Percentiles rank a stretch among this genome's conserved stretches.
phyloP scores from a whole-genome alignment of 64 coral and sea anemone species.

The Porites lutea region DNA sequence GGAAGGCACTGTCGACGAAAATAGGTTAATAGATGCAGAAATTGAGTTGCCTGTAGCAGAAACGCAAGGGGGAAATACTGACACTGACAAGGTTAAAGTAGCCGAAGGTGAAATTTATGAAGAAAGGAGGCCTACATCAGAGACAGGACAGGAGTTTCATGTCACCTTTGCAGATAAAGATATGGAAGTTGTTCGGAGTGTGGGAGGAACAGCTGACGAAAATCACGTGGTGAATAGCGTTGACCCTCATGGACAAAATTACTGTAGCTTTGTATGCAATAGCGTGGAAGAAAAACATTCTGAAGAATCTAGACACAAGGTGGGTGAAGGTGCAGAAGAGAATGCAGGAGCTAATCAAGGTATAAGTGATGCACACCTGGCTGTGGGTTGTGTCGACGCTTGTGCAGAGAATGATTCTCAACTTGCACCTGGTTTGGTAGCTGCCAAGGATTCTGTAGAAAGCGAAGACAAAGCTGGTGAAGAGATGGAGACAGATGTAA shows the following conservation, averaged over 20 bases:
- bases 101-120: not conserved
- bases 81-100: not conserved
- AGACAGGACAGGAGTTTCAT: not conserved
- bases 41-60: not conserved
- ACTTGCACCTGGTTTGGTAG: not conserved
- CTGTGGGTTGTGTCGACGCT: not conserved
- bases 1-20: not conserved
- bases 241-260: no score
- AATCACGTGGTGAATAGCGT: no score
- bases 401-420: not conserved
- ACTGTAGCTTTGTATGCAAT: no score
- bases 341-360: no score
- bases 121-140: not conserved
- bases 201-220: not conserved
- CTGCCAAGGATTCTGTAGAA: not conserved
- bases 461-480: not conserved
- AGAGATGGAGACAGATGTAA: no score
- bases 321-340: no score
- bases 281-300: no score
- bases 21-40: not conserved
- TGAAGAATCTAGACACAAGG: no score
- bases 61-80: not conserved
- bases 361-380: not conserved
- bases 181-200: not conserved
- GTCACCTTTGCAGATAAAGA: not conserved